These are phyloP conservation scores for Mastomys natalensis DNA, from an alignment of 2,113 vertebrate genomes.

Conservation along the genomic window DNA sequence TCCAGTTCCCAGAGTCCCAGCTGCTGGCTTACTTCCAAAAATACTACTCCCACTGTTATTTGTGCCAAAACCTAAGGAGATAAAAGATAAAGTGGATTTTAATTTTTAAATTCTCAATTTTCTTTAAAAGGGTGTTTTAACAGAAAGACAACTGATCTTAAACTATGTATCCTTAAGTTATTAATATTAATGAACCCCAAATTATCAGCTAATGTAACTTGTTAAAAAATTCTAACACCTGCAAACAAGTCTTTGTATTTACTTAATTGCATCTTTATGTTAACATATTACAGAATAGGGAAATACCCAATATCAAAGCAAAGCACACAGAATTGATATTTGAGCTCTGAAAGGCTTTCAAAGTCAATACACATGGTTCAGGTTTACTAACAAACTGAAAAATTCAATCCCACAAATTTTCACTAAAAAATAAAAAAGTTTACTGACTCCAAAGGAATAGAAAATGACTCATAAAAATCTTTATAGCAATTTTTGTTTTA, in stretches of 20 bases:
- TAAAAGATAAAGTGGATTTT: conserved; percentile 57
- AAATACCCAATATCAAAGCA: conserved; percentile 49
- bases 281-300: conserved; percentile 4
- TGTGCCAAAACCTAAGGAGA: conserved; percentile 91
- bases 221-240: background rate
- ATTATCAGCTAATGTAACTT: conserved; percentile 13
- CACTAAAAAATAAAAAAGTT: conserved; percentile 39
- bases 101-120: conserved; percentile 46
- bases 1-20: conserved; percentile 92
- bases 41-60: conserved; percentile 90
- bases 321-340: conserved; percentile 48
- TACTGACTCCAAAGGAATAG: background rate
- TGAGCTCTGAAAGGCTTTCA: background rate
- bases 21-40: conserved; percentile 94
- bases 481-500: background rate
- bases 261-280: background rate
- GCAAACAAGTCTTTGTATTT: conserved; percentile 32
- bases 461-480: background rate
- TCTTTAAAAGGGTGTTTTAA: conserved; percentile 51
- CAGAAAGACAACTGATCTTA: background rate
- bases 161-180: conserved; percentile 35
- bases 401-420: background rate
- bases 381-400: conserved; percentile 34
- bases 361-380: background rate
- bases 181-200: conserved; percentile 13